Evolutionary conservation across 2,888 invertebrate genomes (phyloP).

Genomic region (Eupithecia pulchellata): DNA sequence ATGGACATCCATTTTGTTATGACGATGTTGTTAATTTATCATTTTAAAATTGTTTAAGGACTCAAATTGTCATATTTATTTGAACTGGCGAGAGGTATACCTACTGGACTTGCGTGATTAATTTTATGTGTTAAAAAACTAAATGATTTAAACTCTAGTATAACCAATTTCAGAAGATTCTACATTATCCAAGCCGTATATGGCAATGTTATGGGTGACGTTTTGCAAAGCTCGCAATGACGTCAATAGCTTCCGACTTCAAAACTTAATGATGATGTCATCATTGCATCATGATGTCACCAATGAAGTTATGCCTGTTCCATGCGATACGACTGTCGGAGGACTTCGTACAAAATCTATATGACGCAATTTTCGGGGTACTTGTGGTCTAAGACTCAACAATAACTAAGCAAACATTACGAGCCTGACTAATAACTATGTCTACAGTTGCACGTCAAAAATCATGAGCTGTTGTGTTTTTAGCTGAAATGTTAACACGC

Average conservation of each 20-base stretch:
- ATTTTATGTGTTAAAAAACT: neutral
- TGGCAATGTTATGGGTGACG: neutral
- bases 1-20: slow-evolving; percentile 27
- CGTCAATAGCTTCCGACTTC: slow-evolving; percentile 13
- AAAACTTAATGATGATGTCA: slow-evolving; percentile 8
- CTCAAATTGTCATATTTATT: neutral
- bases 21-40: slow-evolving; percentile 18
- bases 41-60: slow-evolving; percentile 9
- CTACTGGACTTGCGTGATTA: neutral
- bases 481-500: slow-evolving; percentile 59
- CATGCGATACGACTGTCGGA: neutral
- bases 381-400: slow-evolving; percentile 31
- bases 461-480: slow-evolving; percentile 62
- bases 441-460: slow-evolving; percentile 47
- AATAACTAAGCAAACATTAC: slow-evolving; percentile 39
- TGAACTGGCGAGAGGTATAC: neutral
- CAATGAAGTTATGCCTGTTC: slow-evolving; percentile 2
- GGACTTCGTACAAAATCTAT: slow-evolving; percentile 28
- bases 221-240: slow-evolving; percentile 16
- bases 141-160: neutral
- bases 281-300: slow-evolving; percentile 29
- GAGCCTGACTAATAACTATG: slow-evolving; percentile 58
- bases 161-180: neutral
- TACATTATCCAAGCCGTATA: neutral
- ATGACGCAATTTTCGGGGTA: slow-evolving; percentile 48